Evolutionary conservation across 2,797 vertebrate genomes (phyloP).

Genomic region (Coregonus sp.): DNA sequence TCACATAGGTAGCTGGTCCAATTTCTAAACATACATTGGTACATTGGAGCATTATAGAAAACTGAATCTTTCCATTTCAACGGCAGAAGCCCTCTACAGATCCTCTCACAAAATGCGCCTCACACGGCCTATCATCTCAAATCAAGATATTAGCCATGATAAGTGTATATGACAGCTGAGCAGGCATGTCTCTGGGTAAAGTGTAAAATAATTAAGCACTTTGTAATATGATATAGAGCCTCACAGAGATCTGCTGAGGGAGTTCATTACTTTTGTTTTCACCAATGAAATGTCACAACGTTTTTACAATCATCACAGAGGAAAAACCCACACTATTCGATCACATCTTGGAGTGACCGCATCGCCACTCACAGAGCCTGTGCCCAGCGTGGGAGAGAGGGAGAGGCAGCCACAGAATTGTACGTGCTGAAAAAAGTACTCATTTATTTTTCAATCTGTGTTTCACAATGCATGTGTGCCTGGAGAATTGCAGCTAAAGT

Average conservation of each 20-base stretch:
- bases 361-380: neutral
- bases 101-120: neutral
- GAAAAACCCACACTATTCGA: neutral
- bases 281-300: slow-evolving; percentile 11
- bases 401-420: slow-evolving; percentile 29
- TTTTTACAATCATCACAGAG: neutral
- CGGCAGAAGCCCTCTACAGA: slow-evolving; percentile 20
- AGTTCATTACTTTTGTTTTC: slow-evolving; percentile 8
- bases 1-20: slow-evolving; percentile 25
- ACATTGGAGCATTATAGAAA: slow-evolving; percentile 2
- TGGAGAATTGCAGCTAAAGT: slow-evolving; percentile 57
- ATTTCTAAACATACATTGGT: slow-evolving; percentile 36
- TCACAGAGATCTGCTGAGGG: neutral
- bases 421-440: slow-evolving; percentile 41
- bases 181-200: neutral
- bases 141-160: neutral
- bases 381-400: slow-evolving; percentile 9
- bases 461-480: slow-evolving; percentile 52
- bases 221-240: neutral
- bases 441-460: slow-evolving; percentile 58
- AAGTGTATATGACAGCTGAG: neutral
- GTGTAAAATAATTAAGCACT: neutral
- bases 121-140: slow-evolving; percentile 29
- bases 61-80: neutral
- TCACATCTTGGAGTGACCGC: neutral